phyloP scores from a whole-genome alignment of 2,113 vertebrate species.

The Octodon degus region DNA sequence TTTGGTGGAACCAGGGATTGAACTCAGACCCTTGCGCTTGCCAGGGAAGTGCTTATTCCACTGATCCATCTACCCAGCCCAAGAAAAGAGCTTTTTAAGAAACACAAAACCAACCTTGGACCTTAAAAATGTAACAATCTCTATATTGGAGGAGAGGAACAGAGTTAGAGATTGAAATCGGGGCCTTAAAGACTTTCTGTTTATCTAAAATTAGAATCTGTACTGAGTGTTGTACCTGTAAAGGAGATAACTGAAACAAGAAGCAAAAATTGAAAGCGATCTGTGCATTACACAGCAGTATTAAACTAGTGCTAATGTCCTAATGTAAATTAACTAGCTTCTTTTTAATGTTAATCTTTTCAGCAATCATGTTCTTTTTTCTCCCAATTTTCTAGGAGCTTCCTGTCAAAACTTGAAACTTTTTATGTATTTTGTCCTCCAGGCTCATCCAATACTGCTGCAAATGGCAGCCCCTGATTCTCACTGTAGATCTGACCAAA shows the following conservation, averaged over 20 bases:
- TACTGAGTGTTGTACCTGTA: neutral
- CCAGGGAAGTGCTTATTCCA: too few relatives aligned
- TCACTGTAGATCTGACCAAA: neutral
- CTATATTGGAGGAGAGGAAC: neutral
- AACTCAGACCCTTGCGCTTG: too few relatives aligned
- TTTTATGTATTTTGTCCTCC: neutral
- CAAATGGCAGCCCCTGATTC: neutral
- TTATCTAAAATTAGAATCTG: neutral
- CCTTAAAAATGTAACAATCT: neutral
- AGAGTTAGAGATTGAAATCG: neutral
- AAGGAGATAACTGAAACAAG: neutral
- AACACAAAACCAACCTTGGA: neutral
- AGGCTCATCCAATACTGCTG: neutral
- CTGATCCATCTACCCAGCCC: too few relatives aligned
- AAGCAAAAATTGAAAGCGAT: neutral
- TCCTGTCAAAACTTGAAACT: neutral
- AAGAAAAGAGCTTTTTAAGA: neutral
- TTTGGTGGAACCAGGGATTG: too few relatives aligned
- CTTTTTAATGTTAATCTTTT: neutral
- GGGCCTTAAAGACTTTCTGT: neutral
- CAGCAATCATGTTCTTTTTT: neutral
- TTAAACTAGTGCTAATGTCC: slow-evolving; percentile 12
- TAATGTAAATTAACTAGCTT: neutral
- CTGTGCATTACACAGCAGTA: neutral
- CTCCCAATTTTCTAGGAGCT: neutral